Evolutionary conservation across 2,888 invertebrate species (phyloP).

Genomic region (Mythimna impura): DNA sequence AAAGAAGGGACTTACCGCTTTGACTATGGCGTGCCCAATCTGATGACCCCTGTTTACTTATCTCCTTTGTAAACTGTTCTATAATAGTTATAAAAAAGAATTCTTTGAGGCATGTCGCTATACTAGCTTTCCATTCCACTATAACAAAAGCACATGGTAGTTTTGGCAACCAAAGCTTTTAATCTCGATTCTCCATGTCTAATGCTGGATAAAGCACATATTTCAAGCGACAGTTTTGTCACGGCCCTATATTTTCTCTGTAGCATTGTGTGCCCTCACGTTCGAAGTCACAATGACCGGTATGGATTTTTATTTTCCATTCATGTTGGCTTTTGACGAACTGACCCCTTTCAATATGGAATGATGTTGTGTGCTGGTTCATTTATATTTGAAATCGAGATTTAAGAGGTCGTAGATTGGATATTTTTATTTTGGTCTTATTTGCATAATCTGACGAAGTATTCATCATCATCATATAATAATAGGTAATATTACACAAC

Average conservation of each 20-base stretch:
- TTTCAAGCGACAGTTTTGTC: conserved; percentile 33
- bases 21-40: too few relatives aligned
- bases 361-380: conserved; percentile 4
- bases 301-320: conserved; percentile 38
- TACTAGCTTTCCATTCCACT: too few relatives aligned
- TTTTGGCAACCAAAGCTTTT: conserved; percentile 18
- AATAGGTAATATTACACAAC: too few relatives aligned
- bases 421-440: not conserved
- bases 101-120: too few relatives aligned
- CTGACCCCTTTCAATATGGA: conserved; percentile 30
- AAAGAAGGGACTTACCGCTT: too few relatives aligned
- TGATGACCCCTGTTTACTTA: too few relatives aligned
- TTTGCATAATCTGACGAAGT: not conserved
- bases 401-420: not conserved
- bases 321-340: conserved; percentile 40
- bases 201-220: conserved; percentile 33
- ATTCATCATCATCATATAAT: too few relatives aligned
- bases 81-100: too few relatives aligned
- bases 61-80: too few relatives aligned
- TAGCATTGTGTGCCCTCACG: conserved; percentile 51
- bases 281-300: conserved; percentile 39
- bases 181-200: conserved; percentile 21
- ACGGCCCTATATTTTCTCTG: conserved; percentile 40
- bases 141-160: not conserved
- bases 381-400: conserved; percentile 1